A percentile compares a stretch with the other conserved stretches of the same genome.
Evolutionary conservation across 1,140 invertebrate genomes (phyloP).

Genomic region (Sarcophaga peregrina): DNA sequence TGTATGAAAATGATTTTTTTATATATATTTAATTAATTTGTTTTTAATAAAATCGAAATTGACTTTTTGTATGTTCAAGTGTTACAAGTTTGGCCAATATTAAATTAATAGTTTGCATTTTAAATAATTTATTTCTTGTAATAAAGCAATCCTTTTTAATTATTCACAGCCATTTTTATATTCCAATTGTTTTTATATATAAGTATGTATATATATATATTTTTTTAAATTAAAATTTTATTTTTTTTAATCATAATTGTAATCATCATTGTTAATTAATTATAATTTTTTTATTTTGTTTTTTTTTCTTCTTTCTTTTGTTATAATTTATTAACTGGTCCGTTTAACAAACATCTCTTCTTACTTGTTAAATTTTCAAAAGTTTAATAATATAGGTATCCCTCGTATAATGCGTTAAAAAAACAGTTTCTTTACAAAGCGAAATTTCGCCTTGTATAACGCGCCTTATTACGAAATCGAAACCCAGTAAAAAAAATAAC

Average conservation of each 20-base stretch:
- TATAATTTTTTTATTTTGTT: constrained; percentile 33
- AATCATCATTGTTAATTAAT: not conserved
- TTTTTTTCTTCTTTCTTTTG: not conserved
- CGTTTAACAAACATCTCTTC: constrained; percentile 8
- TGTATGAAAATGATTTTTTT: constrained; percentile 25
- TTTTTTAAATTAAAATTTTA: constrained; percentile 34
- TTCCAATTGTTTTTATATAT: not conserved
- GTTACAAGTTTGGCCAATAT: not conserved
- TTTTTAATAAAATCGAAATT: constrained; percentile 30
- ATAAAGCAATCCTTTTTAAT: constrained; percentile 1
- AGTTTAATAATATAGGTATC: not conserved
- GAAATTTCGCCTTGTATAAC: too few relatives aligned
- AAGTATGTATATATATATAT: too few relatives aligned
- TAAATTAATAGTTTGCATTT: not conserved
- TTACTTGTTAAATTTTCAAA: not conserved
- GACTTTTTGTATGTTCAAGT: not conserved
- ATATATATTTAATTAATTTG: not conserved
- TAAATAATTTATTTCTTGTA: constrained; percentile 14
- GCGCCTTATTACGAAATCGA: too few relatives aligned
- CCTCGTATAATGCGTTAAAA: too few relatives aligned
- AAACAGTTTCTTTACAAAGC: too few relatives aligned
- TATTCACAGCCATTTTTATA: constrained; percentile 38
- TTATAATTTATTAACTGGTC: not conserved
- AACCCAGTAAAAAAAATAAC: too few relatives aligned
- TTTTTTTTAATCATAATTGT: not conserved